These are phyloP conservation scores for Leptopilina syphax DNA, from an alignment of 2,888 invertebrate genomes.

Conservation along the genomic window DNA sequence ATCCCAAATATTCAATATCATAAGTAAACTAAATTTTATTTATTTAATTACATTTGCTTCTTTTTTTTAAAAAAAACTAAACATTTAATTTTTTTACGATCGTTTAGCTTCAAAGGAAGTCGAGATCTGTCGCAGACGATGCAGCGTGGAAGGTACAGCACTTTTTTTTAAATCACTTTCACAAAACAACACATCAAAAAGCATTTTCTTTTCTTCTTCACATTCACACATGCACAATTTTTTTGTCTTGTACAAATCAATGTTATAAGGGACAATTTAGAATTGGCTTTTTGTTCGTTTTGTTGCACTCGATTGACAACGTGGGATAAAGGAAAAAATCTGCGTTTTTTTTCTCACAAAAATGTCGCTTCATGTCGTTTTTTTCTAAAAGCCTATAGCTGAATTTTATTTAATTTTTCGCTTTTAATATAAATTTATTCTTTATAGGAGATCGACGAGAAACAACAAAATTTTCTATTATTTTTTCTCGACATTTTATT, in stretches of 20 bases:
- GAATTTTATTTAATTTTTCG: neutral
- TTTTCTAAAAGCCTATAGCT: neutral
- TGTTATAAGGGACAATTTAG: neutral
- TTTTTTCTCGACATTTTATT: neutral
- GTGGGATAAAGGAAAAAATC: neutral
- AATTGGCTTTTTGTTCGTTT: neutral
- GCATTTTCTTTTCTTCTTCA: slow-evolving; percentile 3
- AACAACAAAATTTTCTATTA: neutral
- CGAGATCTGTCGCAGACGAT: slow-evolving; percentile 79
- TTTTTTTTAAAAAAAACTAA: slow-evolving; percentile 33
- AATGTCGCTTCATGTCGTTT: slow-evolving; percentile 24
- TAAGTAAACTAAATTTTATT: too few relatives aligned
- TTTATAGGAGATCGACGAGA: slow-evolving; percentile 30
- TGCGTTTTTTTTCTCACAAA: neutral
- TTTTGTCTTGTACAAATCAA: slow-evolving; percentile 12
- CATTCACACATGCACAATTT: slow-evolving; percentile 1
- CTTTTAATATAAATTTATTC: slow-evolving; percentile 19
- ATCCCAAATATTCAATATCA: too few relatives aligned
- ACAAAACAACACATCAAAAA: slow-evolving; percentile 20
- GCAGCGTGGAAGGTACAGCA: slow-evolving; percentile 76
- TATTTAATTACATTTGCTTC: too few relatives aligned
- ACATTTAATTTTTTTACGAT: slow-evolving; percentile 54
- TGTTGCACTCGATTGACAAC: neutral
- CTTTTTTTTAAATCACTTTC: slow-evolving; percentile 20
- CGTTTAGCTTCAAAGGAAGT: slow-evolving; percentile 82